These are phyloP conservation scores for Phenganax subtilis DNA, from an alignment of 92 coral and sea anemone species.

Conservation along the genomic window DNA sequence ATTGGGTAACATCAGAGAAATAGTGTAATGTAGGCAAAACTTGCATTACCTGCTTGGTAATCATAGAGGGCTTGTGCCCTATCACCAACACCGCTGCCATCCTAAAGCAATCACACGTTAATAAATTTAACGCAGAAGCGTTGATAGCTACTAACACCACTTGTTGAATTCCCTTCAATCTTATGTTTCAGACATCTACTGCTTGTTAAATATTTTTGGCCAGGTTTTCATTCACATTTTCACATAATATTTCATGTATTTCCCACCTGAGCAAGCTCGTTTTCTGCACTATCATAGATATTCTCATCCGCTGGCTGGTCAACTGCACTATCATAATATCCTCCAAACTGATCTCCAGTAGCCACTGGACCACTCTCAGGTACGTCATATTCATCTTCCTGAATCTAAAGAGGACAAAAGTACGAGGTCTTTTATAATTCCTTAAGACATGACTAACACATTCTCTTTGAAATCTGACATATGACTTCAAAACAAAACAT, in stretches of 20 bases:
- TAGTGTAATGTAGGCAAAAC: neutral
- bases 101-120: constrained; percentile 25
- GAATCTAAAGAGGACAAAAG: neutral
- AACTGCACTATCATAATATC: constrained; percentile 15
- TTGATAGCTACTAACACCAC: too few species aligned
- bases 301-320: constrained; percentile 39
- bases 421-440: too few species aligned
- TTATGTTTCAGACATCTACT: too few species aligned
- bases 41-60: constrained; percentile 72
- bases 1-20: too few species aligned
- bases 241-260: neutral
- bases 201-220: too few species aligned
- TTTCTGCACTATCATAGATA: constrained; percentile 53
- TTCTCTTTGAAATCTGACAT: too few species aligned
- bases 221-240: too few species aligned
- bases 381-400: constrained; percentile 10
- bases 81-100: constrained; percentile 44
- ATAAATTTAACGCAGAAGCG: neutral
- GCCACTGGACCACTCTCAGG: constrained; percentile 24
- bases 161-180: too few species aligned
- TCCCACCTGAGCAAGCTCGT: constrained; percentile 18
- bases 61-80: constrained; percentile 76
- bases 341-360: neutral
- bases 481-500: too few species aligned
- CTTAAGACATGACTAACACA: too few species aligned